These are phyloP conservation scores for Percopsis omiscomaycus DNA, from an alignment of 2,797 vertebrate species.

Conservation along the genomic window DNA sequence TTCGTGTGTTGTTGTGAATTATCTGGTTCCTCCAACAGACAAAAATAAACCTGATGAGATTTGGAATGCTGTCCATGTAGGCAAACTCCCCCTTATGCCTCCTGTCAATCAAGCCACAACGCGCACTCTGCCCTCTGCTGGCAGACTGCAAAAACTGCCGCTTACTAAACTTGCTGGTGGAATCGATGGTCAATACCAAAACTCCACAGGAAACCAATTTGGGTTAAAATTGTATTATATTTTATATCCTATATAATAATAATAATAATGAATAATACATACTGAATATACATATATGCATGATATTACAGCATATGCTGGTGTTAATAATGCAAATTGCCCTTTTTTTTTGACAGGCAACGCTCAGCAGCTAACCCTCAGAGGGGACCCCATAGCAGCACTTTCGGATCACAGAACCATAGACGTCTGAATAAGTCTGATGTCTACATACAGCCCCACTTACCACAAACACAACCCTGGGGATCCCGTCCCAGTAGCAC, in stretches of 20 bases:
- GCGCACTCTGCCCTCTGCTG: slow-evolving; percentile 67
- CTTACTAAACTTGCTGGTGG: slow-evolving; percentile 13
- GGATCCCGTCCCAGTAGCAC: slow-evolving; percentile 44
- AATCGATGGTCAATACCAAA: slow-evolving; percentile 14
- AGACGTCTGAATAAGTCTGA: slow-evolving; percentile 12
- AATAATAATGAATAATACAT: not conserved
- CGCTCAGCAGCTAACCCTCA: slow-evolving; percentile 24
- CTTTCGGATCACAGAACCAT: not conserved
- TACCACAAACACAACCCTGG: slow-evolving; percentile 29
- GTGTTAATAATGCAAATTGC: not conserved
- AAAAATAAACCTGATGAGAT: slow-evolving; percentile 28
- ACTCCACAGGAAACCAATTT: slow-evolving; percentile 27
- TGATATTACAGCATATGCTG: not conserved
- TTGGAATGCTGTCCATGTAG: slow-evolving; percentile 17
- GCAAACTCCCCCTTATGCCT: slow-evolving; percentile 40
- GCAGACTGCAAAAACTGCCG: slow-evolving; percentile 53
- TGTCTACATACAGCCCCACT: slow-evolving; percentile 16
- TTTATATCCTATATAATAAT: too few species aligned
- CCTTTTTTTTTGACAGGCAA: slow-evolving; percentile 44
- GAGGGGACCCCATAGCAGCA: slow-evolving; percentile 45
- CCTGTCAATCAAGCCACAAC: slow-evolving; percentile 25
- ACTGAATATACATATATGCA: not conserved
- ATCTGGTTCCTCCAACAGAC: slow-evolving; percentile 10
- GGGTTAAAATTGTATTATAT: slow-evolving; percentile 39
- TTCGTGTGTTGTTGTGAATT: not conserved